Evolutionary conservation across 2,888 invertebrate genomes (phyloP).

Genomic region (Synergus japonicus): DNA sequence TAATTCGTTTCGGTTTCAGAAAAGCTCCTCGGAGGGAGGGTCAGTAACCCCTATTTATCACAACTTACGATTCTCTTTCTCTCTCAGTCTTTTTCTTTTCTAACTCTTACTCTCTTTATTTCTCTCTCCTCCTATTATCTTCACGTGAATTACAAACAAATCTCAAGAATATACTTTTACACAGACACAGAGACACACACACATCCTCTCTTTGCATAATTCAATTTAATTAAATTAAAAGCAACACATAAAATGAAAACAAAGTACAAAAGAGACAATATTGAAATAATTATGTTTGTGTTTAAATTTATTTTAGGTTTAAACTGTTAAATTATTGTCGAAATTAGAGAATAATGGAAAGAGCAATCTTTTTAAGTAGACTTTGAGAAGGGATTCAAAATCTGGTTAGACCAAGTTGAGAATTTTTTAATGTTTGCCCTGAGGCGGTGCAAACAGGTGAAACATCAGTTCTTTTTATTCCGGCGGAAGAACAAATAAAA

Average conservation of each 20-base stretch:
- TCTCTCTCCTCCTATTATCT: constrained; percentile 53
- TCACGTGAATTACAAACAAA: constrained; percentile 60
- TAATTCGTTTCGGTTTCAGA: constrained; percentile 49
- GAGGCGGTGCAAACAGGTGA: constrained; percentile 49
- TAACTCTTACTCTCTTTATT: neutral
- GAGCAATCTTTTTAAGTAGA: constrained; percentile 28
- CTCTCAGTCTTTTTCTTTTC: constrained; percentile 45
- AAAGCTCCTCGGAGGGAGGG: constrained; percentile 55
- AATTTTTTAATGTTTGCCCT: constrained; percentile 47
- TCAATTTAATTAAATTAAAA: neutral
- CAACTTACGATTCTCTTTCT: constrained; percentile 51
- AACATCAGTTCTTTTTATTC: constrained; percentile 46
- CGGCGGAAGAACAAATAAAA: constrained; percentile 45
- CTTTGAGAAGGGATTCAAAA: constrained; percentile 18
- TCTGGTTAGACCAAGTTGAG: constrained; percentile 27
- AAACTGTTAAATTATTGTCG: constrained; percentile 22
- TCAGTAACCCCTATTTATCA: constrained; percentile 72
- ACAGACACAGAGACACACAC: neutral
- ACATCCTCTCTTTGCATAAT: neutral
- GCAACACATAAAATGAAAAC: neutral
- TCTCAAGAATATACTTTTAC: constrained; percentile 39
- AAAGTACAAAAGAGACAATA: neutral
- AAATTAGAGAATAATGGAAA: constrained; percentile 12
- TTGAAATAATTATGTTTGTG: neutral
- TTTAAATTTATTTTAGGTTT: neutral